Base-by-base conservation (phyloP, 2,888 invertebrate genomes). In the Anorthoa munda region DNA sequence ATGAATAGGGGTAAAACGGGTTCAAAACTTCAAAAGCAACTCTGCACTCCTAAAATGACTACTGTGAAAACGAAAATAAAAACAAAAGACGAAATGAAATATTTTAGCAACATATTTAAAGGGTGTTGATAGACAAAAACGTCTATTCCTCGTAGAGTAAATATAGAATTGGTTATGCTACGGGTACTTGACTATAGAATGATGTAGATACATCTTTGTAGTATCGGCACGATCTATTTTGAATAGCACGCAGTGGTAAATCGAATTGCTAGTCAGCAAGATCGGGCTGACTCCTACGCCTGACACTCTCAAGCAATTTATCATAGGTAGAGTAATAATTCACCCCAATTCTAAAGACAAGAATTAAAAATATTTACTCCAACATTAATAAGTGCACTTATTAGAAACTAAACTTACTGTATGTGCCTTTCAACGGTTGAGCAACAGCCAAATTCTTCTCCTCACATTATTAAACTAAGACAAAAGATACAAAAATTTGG, bases 401-500 rank as follows among this genome's bases (percentile, higher is more conserved):
- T 50, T 23, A 56, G 26, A 50, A 45, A 71, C 18, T 26, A 50
- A 53, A 51, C 51, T 45, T 46, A 21, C 21, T 26, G 12, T n/a
- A 7, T 45, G 11, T 56, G 46, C 60, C 64, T 64, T 81, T 68
- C 68, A 75, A 55, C 50, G 2, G n/a, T n/a, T n/a, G 81, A 60
- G n/a, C 50, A n/a, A 12, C 17, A 51, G 67, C 63, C 64, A 78
- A 78, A 68, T 13, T 48, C 21, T n/a, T 53, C 23, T 73, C 12
- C 26, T 53, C 45, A 17, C 31, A 31, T 59, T 75, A 63, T 56
- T 67, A 53, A 63, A 80, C 65, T 68, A 51, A 73, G 26, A n/a
- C 15, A 46, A 46, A 17, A 66, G n/a, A 31, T 17, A 59, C 46
- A 68, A 83, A 79, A 58, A 81, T 79, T 79, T 79, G 75, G 81